These are phyloP conservation scores for Nasonia giraulti DNA, from an alignment of 1,140 invertebrate genomes.

Conservation along the genomic window DNA sequence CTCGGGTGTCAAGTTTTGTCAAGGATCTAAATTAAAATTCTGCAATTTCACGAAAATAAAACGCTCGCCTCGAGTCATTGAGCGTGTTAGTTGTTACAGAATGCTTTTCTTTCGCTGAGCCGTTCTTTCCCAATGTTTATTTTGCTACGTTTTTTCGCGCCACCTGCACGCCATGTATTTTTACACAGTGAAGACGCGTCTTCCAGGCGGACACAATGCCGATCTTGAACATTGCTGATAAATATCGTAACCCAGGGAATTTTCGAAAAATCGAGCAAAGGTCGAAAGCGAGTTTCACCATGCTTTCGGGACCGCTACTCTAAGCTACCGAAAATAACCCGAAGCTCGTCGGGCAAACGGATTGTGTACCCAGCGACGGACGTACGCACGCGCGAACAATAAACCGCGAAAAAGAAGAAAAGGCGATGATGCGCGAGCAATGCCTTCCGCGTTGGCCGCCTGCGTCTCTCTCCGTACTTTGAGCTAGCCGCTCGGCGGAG, in stretches of 20 bases:
- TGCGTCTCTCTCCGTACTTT: background rate
- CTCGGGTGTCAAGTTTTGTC: too few species aligned
- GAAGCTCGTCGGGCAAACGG: background rate
- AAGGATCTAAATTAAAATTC: too few species aligned
- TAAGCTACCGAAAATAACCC: slow-evolving; percentile 28
- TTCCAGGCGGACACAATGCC: background rate
- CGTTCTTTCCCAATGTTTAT: background rate
- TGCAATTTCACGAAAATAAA: too few species aligned
- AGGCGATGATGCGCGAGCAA: background rate
- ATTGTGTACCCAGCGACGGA: background rate
- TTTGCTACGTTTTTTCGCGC: background rate
- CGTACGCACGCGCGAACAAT: background rate
- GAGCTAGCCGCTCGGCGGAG: too few species aligned
- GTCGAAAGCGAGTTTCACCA: slow-evolving; percentile 13
- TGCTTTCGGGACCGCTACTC: background rate
- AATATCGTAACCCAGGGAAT: background rate
- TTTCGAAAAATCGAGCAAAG: background rate
- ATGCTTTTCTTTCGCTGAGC: background rate
- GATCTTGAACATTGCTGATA: too few species aligned
- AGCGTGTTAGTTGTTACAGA: background rate
- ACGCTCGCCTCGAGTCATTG: background rate
- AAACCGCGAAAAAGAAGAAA: slow-evolving; percentile 19
- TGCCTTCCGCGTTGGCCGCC: slow-evolving; percentile 38
- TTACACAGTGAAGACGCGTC: background rate
- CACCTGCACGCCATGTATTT: slow-evolving; percentile 1